Evolutionary conservation across 2,797 vertebrate genomes (phyloP).

Genomic region (Malacoraja senta): DNA sequence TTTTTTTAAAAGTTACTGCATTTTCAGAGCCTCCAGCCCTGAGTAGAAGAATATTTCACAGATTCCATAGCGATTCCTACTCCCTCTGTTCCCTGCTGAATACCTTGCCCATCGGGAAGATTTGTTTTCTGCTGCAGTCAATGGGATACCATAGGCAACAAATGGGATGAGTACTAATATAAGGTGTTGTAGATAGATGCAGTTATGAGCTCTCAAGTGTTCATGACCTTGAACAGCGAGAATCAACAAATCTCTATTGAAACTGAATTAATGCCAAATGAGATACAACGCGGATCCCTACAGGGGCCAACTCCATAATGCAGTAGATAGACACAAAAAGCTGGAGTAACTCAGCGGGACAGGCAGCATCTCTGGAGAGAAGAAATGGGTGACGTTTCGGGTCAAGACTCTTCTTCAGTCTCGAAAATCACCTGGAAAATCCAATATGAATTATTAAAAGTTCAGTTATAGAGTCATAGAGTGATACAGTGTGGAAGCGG

Average conservation of each 20-base stretch:
- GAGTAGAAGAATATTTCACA: not conserved
- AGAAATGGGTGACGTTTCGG: too few relatives aligned
- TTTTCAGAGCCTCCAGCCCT: conserved; percentile 14
- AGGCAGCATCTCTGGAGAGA: too few relatives aligned
- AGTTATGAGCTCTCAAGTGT: conserved; percentile 8
- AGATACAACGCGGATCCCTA: not conserved
- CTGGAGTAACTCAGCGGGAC: too few relatives aligned
- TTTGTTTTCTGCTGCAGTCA: not conserved
- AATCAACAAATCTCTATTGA: not conserved
- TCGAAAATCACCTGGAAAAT: not conserved
- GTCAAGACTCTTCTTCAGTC: too few relatives aligned
- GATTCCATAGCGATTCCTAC: not conserved
- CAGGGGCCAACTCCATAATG: not conserved
- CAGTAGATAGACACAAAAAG: not conserved
- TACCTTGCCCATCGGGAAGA: not conserved
- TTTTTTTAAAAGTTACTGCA: not conserved
- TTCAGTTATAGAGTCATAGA: too few relatives aligned
- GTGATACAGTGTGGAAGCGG: too few relatives aligned
- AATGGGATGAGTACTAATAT: not conserved
- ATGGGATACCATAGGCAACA: not conserved
- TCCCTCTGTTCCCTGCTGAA: not conserved
- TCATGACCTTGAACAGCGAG: conserved; percentile 12
- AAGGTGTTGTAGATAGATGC: not conserved
- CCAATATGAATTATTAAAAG: not conserved
- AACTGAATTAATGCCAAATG: conserved; percentile 3